Base-by-base conservation (phyloP, 2,797 vertebrate species). In the Anabacerthia variegaticeps region DNA sequence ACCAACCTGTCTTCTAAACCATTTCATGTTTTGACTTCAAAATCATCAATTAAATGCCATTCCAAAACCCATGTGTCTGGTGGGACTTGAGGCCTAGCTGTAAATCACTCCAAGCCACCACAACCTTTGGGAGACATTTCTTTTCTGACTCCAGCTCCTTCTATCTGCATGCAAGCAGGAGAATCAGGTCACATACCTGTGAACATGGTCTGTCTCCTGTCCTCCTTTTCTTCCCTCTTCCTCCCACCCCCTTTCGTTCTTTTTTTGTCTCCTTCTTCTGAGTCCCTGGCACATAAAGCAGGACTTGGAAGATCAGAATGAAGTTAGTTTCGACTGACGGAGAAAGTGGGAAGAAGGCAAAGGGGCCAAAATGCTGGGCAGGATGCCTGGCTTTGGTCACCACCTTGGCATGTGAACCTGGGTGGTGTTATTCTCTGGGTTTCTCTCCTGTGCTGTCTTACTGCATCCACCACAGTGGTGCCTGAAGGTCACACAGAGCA, bases 21-120 rank as follows among this genome's bases (percentile, higher is more conserved):
- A 48, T 52, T 85, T 81, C n/a, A 73, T 15, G 49, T 90, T 95
- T 86, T 90, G 58, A 75, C 39, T 90, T 92, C 56, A 83, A 85
- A 93, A 83, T 80, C 37, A 59, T 16, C 52, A 51, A 37, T 85
- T 71, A 87, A 82, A 74, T 61, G 21, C n/a, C 27, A 41, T 69
- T 89, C 27, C 41, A 59, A 92, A 83, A 10, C 22, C 24, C n/a
- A 5, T 22, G 19, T 21, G 16, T 59, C 46, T 66, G 28, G 27
- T 46, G 43, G 12, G 19, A 77, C 52, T 39, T n/a, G 3, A 24
- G 20, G 8, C 6, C 30, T 30, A 30, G 54, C 24, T 65, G 14
- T 63, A 84, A 87, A 82, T 41, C 23, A 8, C 19, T 12, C 18
- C 12, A 58, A 17, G 6, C 43, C 14, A 73, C 27, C 78, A 63